A percentile compares a stretch with the other conserved stretches of the same genome.
Conservation (phyloP, 2,888 invertebrate genomes). For the Morinoia aosen region DNA sequence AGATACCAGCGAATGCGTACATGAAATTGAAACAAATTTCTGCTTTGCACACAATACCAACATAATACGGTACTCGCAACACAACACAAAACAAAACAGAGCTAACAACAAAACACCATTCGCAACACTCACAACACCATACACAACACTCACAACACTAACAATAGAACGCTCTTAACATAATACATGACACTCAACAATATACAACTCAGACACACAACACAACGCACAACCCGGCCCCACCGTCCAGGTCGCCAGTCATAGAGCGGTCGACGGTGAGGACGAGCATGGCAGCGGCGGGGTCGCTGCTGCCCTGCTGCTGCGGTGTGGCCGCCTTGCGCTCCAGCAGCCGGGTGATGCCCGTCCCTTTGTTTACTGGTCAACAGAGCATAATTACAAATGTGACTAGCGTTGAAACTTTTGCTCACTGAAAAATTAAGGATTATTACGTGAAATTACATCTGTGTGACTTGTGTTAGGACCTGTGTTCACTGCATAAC, state of each 20-base stretch:
- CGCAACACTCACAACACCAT: not conserved
- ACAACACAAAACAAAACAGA: not conserved
- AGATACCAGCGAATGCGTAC: no score
- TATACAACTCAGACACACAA: not conserved
- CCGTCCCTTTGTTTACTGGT: not conserved
- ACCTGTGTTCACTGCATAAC: no score
- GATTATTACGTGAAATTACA: no score
- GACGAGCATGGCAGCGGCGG: not conserved
- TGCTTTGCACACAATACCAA: no score
- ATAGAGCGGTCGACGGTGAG: not conserved
- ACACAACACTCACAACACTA: not conserved
- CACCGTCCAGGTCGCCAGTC: constrained; percentile 44
- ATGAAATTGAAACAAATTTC: no score
- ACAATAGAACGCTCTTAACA: not conserved
- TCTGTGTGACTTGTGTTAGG: no score
- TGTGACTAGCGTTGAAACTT: not conserved
- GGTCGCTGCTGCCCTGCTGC: constrained; percentile 66
- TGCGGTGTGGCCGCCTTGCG: constrained; percentile 67
- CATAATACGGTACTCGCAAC: no score
- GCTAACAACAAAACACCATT: not conserved
- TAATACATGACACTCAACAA: not conserved
- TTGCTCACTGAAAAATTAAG: no score
- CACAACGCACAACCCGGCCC: not conserved
- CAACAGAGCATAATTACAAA: not conserved
- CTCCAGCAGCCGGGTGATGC: constrained; percentile 56